Evolutionary conservation across 1,140 invertebrate species (phyloP), one percentile per base, ranked within the genome.

Genomic region (Chironomus striatipennis): DNA sequence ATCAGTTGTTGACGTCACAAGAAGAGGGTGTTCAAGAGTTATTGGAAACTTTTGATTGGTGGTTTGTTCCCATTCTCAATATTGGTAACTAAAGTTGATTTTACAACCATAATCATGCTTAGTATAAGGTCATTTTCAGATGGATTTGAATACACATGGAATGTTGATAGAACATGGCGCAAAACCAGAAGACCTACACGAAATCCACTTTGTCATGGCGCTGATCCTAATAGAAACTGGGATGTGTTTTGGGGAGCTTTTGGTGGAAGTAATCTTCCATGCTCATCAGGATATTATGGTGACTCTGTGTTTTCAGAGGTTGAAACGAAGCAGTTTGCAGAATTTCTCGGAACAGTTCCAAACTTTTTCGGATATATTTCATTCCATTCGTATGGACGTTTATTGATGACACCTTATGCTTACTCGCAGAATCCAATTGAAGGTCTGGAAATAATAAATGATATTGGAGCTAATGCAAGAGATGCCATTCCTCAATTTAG

Each of bases 311-410:
- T 94, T 77, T 93, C 92, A 0, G 93, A 95, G 82, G 82, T 85
- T 0, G 93, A 96, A 82, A 88, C 89, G 0, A 80, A 81, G 42
- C 83, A 87, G 1, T 79, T 93, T 0, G 43, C 79, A 5, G 74
- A 73, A 21, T 87, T 87, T 73, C 86, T 85, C 75, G 9, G 75
- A 75, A 9, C 76, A 77, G 34, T 79, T 84, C 24, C 80, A 83
- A 64, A 76, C 85, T 24, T 86, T 84, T 75, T 86, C 70, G 84
- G 88, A 6, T 70, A 70, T 17, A 20, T 70, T 7, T 70, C 88
- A 0, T 87, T 94, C 75, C 93, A 95, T 79, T 91, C 91, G 7
- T 94, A 90, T 78, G 88, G 88, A 0, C 90, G 93, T 79, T 83
- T 90, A 78, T 82, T 91, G 70, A 81, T 93, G 18, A 85, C 90